Percentiles rank a stretch among this genome's conserved stretches.
phyloP scores from a whole-genome alignment of 2,113 vertebrate genomes.

The Pygoscelis antarcticus region DNA sequence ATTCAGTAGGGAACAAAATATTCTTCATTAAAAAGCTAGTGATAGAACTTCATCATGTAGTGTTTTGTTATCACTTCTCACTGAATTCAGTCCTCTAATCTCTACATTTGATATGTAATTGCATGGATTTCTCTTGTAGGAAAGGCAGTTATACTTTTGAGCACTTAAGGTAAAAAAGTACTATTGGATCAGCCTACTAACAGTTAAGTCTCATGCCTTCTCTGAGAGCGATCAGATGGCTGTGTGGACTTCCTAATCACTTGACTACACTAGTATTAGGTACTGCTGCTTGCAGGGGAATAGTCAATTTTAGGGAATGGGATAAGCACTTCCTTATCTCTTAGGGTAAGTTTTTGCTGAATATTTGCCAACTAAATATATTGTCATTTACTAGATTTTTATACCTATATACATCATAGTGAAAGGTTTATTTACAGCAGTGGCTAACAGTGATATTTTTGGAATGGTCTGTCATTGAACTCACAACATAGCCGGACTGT shows the following conservation, averaged over 20 bases:
- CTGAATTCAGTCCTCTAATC: not conserved
- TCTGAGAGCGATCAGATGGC: not conserved
- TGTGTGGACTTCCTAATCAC: not conserved
- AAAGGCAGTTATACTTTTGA: not conserved
- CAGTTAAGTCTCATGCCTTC: not conserved
- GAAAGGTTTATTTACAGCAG: not conserved
- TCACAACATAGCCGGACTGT: not conserved
- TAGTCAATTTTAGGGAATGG: not conserved
- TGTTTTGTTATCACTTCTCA: not conserved
- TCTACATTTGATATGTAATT: not conserved
- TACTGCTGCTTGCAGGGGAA: not conserved
- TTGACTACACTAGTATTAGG: not conserved
- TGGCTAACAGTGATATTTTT: not conserved
- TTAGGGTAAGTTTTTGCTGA: not conserved
- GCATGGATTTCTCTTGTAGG: not conserved
- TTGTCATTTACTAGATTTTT: not conserved
- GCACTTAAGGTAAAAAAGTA: not conserved
- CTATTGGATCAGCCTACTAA: not conserved
- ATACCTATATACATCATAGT: not conserved
- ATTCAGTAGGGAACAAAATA: not conserved
- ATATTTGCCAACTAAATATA: not conserved
- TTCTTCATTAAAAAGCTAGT: not conserved
- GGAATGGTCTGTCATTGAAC: not conserved
- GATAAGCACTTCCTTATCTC: not conserved
- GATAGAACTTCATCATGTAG: not conserved